Evolutionary conservation across 2,797 vertebrate genomes (phyloP), one percentile per base, ranked within the genome.

Genomic region (Carduelis carduelis): DNA sequence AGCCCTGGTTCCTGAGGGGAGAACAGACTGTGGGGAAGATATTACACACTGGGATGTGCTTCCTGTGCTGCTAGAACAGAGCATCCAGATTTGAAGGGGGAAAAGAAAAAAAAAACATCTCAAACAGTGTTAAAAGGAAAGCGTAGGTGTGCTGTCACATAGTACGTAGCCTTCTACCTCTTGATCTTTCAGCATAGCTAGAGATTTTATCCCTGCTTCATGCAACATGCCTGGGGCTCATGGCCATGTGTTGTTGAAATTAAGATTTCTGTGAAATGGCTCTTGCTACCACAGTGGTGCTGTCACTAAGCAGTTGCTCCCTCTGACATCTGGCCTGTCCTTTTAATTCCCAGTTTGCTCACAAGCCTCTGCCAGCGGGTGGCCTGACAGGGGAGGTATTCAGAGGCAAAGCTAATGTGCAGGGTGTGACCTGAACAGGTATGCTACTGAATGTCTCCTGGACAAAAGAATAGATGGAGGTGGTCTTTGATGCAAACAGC

Each of bases 21-120:
- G n/a, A 64, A 20, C 0, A 0, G 53, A 9, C 19, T n/a, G 0
- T 0, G 2, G 16, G 24, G 10, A 77, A 63, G 26, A 19, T 66
- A 23, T 21, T 10, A 2, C 27, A n/a, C 5, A 4, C 22, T 50
- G 53, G 27, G 39, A 28, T 76, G 17, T 47, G 39, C n/a, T 87
- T 70, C 18, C 39, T 52, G 30, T 0, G 2, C 64, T 63, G 30
- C 35, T 70, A 8, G 28, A 80, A 17, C 37, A 34, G 3, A 90
- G 8, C 27, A 39, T 47, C 16, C 39, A 43, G 41, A 41, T 24
- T 17, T 43, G 18, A 65, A 79, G 35, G 18, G n/a, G 7, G 7
- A 32, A 35, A 71, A 22, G 9, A 26, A 53, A 34, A 28, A 26
- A 53, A 34, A 28, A 60, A 16, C 30, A 32, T 28, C 6, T n/a